phyloP scores from a whole-genome alignment of 1,140 invertebrate genomes.

The Drosophila obscura region DNA sequence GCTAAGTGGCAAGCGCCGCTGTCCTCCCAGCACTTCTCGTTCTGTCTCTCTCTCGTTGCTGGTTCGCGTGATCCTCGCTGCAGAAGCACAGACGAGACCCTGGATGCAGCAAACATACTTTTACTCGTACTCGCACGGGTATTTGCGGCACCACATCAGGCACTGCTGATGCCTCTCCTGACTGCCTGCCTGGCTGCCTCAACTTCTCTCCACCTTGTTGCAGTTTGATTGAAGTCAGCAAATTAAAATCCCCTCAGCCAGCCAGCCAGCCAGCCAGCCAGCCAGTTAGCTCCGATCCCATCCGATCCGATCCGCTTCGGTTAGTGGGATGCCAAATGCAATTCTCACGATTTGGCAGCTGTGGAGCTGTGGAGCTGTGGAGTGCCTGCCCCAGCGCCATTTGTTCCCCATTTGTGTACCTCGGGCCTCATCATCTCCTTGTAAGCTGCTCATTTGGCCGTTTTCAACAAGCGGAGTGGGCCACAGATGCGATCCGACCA shows the following conservation, averaged over 20 bases:
- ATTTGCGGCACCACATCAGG: conserved; percentile 28
- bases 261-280: conserved; percentile 16
- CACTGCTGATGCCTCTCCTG: conserved; percentile 1
- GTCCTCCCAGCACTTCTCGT: conserved; percentile 20
- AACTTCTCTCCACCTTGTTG: conserved; percentile 3
- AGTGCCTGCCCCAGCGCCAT: conserved; percentile 26
- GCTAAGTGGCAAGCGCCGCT: conserved; percentile 78
- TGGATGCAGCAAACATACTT: conserved; percentile 1
- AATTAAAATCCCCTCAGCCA: conserved; percentile 68
- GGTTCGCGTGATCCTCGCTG: conserved; percentile 12
- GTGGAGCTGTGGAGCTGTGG: too few species aligned
- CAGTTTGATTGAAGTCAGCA: conserved; percentile 75
- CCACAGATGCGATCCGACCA: conserved; percentile 9
- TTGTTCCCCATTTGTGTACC: conserved; percentile 55
- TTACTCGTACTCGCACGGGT: background rate
- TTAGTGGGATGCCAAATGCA: conserved; percentile 54
- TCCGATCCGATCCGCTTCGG: conserved; percentile 6
- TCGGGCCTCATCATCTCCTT: conserved; percentile 64
- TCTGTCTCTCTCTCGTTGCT: background rate
- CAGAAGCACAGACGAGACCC: background rate
- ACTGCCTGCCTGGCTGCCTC: background rate
- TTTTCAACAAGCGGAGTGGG: conserved; percentile 27
- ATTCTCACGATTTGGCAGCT: conserved; percentile 75
- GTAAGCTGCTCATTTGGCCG: conserved; percentile 73
- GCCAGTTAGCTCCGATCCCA: background rate